Base-by-base conservation (phyloP, 2,888 invertebrate genomes). In the Coecobrya sp. region DNA sequence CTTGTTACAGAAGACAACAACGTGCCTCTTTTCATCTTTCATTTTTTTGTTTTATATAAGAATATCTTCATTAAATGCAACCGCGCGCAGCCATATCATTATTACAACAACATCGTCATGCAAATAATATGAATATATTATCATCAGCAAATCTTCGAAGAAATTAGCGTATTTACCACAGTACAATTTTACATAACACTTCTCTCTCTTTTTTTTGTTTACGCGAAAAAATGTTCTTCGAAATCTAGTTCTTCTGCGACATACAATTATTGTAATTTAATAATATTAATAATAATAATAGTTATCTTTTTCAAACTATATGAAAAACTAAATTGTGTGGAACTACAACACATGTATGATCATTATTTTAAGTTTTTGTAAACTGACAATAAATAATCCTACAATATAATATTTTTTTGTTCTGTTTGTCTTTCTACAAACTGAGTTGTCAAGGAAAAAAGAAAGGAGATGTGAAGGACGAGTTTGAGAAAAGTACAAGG, bases 1-100 rank as follows among this genome's bases (percentile, higher is more conserved):
- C 93, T 93, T 93, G 93, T 93, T 92, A 86, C 86, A 92, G 86
- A 92, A 92, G 86, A 86, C 92, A 92, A 92, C 92, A 68, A 88
- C 92, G 92, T 92, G 92, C 65, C 82, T 92, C 91, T 91, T 90
- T 90, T 73, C 86, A 92, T 88, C 88, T 81, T 86, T 88, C 92
- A 25, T 86, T 87, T 89, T 79, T 68, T 73, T 86, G 76, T 92
- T 84, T 90, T 82, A 85, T 91, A 88, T 92, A 89, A 92, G 89
- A 89, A 86, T 92, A 91, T 92, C 88, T 70, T 89, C 88, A 81
- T 81, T 86, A 81, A 62, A 36, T 73, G 76, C 84, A 87, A 81
- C 88, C 84, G 81, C 88, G 88, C 81, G 88, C 70, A 87, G 86
- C 79, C 86, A 81, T 91, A 65, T 49, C 45, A 89, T 84, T 62